Evolutionary conservation across 2,797 vertebrate species (phyloP).

Genomic region (Mus spretus): DNA sequence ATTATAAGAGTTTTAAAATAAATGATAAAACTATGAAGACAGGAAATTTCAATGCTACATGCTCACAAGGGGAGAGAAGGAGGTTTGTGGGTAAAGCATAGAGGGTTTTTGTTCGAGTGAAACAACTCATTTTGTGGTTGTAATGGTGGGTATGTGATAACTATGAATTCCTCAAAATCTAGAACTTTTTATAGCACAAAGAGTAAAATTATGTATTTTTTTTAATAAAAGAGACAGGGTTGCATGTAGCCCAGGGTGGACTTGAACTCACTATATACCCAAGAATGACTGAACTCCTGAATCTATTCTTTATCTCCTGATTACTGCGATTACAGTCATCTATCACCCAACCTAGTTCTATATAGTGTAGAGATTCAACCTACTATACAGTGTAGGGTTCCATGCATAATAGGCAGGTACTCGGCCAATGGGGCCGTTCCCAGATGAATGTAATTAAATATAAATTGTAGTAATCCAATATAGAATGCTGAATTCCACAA

Average conservation of each 20-base stretch:
- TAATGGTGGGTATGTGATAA: neutral
- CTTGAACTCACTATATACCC: neutral
- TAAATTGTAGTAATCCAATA: no score
- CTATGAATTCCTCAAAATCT: neutral
- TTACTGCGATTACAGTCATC: neutral
- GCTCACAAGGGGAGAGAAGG: neutral
- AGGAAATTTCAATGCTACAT: neutral
- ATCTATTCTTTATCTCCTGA: neutral
- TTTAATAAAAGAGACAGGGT: neutral
- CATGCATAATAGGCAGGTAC: neutral
- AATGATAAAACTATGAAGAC: neutral
- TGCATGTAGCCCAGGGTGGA: neutral
- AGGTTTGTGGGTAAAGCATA: neutral
- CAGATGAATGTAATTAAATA: neutral
- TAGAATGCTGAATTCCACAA: neutral
- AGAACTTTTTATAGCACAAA: neutral
- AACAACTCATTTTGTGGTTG: no score
- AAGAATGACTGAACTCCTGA: neutral
- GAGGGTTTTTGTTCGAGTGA: neutral
- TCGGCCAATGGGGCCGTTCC: neutral
- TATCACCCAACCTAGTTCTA: neutral
- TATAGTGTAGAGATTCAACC: neutral
- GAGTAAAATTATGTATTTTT: neutral
- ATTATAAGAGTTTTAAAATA: slow-evolving; percentile 3
- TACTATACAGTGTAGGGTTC: no score